A percentile compares a stretch with the other conserved stretches of the same genome.
Evolutionary conservation across 2,888 invertebrate species (phyloP).

Genomic region (Lycophotia porphyrea): DNA sequence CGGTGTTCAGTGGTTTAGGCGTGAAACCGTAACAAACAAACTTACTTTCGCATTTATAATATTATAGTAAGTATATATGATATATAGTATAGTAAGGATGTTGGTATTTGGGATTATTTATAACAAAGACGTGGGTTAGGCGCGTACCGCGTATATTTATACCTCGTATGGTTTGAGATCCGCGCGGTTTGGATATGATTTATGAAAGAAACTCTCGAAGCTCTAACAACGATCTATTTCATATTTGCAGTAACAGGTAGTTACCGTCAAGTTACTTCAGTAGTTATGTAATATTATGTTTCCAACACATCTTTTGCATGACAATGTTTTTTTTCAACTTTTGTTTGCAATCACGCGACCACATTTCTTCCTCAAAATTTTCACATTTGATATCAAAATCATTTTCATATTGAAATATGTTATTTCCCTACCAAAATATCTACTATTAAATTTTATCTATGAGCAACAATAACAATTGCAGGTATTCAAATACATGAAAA

Average conservation of each 20-base stretch:
- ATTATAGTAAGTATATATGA: no score
- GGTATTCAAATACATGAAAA: neutral
- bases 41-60: no score
- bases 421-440: neutral
- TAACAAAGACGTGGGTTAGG: constrained; percentile 20
- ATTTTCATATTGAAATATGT: neutral
- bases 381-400: neutral
- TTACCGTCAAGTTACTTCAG: neutral
- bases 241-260: constrained; percentile 35
- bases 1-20: no score
- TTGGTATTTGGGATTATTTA: constrained; percentile 33
- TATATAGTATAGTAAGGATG: no score
- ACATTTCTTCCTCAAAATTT: neutral
- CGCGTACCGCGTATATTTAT: constrained; percentile 15
- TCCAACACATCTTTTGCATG: neutral
- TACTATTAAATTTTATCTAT: neutral
- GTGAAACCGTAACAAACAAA: no score
- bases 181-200: constrained; percentile 29
- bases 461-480: neutral
- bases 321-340: neutral
- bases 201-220: constrained; percentile 13
- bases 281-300: constrained; percentile 7
- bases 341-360: neutral
- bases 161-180: constrained; percentile 7
- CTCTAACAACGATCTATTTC: constrained; percentile 16